These are phyloP conservation scores for Beris morrisii DNA, from an alignment of 2,888 invertebrate species.

Conservation along the genomic window DNA sequence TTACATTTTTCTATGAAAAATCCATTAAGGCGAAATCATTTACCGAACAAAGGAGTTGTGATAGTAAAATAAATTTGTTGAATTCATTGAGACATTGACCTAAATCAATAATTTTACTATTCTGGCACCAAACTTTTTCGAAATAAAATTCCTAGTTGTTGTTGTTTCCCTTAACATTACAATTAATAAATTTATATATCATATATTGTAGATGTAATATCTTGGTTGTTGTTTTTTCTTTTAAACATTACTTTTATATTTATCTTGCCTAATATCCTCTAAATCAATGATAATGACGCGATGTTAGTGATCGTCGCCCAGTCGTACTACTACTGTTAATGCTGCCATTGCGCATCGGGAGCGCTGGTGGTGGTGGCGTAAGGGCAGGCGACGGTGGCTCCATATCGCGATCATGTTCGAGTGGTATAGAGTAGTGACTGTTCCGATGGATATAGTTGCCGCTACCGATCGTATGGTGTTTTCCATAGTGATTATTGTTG, in stretches of 20 bases:
- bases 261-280: conserved; percentile 14
- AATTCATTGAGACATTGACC: too few relatives aligned
- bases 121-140: too few relatives aligned
- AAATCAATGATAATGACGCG: conserved; percentile 42
- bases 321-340: conserved; percentile 46
- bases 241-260: conserved; percentile 19
- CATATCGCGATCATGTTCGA: conserved; percentile 51
- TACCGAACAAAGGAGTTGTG: too few relatives aligned
- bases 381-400: conserved; percentile 51
- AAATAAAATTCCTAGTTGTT: too few relatives aligned
- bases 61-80: too few relatives aligned
- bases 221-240: not conserved
- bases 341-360: conserved; percentile 52
- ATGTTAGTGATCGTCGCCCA: conserved; percentile 49
- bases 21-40: too few relatives aligned
- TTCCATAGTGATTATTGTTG: conserved; percentile 44
- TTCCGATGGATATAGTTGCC: conserved; percentile 54
- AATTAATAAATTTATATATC: not conserved
- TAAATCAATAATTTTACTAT: too few relatives aligned
- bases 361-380: conserved; percentile 52
- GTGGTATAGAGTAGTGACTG: conserved; percentile 53
- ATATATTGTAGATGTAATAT: conserved; percentile 3
- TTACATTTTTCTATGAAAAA: too few relatives aligned
- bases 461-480: conserved; percentile 45
- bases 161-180: not conserved